Evolutionary conservation across 2,888 invertebrate genomes (phyloP), one percentile per base, ranked within the genome.

Genomic region (Hybos culiciformis): DNA sequence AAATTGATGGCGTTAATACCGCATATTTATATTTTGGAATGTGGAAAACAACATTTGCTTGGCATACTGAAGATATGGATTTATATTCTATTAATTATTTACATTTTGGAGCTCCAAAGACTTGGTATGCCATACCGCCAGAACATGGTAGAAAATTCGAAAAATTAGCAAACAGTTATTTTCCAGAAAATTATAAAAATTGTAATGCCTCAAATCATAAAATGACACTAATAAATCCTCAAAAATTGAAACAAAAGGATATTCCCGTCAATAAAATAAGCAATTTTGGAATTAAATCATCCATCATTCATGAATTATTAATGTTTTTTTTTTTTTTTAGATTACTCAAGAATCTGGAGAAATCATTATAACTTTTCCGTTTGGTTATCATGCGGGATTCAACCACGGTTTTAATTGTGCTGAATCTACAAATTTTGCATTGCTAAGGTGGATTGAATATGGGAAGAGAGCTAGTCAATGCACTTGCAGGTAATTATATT

Each of bases 31-130:
- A 99, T 63, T 98, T 97, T 63, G 98, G 97, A 8, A 99, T 98
- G 97, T 99, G 97, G 96, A 98, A 98, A 65, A 94, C 97, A 0
- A 93, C 94, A 0, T 99, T 99, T 63, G 93, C 97, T 0, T 99
- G 98, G 98, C 98, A 99, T 60, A 96, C 96, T 0, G 98, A 99
- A 66, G 98, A 99, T 56, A 97, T 98, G 94, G 98, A 99, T 63
- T 68, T 99, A 12, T 98, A 99, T 63, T 93, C 93, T 0, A 99
- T 99, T 48, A 99, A 99, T 62, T 98, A 93, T 63, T 70, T 99
- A 9, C 98, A 99, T 62, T 94, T 90, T 66, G 98, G 98, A 14
- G 90, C 87, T 2, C 96, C 98, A 0, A 98, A 98, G 46, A 64
- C 67, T 0, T 67, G 66, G 66, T 67, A 67, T 44, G 62, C 63